Conservation (phyloP, 2,797 vertebrate species). For the Anomalospiza imberbis region DNA sequence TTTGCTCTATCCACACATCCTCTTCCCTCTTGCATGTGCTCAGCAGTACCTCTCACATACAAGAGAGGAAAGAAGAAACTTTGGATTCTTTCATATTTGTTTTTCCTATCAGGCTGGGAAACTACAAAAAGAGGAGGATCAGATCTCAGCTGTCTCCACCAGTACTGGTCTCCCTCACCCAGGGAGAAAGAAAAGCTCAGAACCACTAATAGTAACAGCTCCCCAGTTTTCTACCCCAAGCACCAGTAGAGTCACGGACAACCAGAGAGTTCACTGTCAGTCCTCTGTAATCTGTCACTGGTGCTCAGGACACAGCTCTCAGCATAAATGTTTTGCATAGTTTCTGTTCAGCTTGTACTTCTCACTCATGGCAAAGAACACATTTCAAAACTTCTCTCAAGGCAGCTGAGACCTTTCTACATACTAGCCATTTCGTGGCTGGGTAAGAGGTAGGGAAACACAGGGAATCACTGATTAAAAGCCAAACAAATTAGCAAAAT, state of each 20-base stretch:
- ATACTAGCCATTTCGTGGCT: not conserved
- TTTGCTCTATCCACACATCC: not conserved
- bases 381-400: not conserved
- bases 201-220: not conserved
- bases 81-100: not conserved
- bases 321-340: not conserved
- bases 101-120: not conserved
- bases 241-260: not conserved
- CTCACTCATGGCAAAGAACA: not conserved
- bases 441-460: not conserved
- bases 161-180: not conserved
- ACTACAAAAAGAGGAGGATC: not conserved
- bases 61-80: not conserved
- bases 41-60: not conserved
- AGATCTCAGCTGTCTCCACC: not conserved
- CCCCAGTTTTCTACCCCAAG: not conserved
- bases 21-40: not conserved
- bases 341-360: not conserved
- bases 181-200: not conserved
- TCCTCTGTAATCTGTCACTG: not conserved
- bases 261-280: not conserved
- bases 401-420: not conserved
- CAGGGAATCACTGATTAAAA: constrained; percentile 18
- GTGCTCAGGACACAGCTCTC: not conserved
- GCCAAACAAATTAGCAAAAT: not conserved